Evolutionary conservation across 1,140 invertebrate species (phyloP).

Genomic region (Anoplophora glabripennis): DNA sequence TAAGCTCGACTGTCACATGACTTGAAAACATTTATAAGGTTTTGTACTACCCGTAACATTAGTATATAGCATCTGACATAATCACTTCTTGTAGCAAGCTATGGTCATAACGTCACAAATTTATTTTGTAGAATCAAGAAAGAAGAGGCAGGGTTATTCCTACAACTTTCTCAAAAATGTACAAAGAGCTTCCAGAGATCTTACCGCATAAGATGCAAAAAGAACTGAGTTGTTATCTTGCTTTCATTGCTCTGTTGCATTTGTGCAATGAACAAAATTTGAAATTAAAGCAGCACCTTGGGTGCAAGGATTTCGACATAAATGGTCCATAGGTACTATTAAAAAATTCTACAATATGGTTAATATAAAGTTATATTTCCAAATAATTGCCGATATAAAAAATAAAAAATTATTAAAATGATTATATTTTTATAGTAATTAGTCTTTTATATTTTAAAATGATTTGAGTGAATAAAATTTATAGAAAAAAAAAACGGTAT

Average conservation of each 20-base stretch:
- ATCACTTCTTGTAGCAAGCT: too few relatives aligned
- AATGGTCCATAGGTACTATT: neutral
- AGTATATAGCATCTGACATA: too few relatives aligned
- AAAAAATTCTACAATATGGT: too few relatives aligned
- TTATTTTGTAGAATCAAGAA: conserved; percentile 17
- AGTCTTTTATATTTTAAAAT: too few relatives aligned
- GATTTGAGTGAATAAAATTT: too few relatives aligned
- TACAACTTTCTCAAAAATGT: conserved; percentile 56
- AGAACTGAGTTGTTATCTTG: conserved; percentile 70
- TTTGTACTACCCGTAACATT: neutral
- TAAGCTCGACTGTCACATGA: neutral
- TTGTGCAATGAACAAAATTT: conserved; percentile 71
- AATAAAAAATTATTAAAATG: too few relatives aligned
- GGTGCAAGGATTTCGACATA: conserved; percentile 8
- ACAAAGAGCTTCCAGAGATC: conserved; percentile 58
- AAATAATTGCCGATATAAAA: too few relatives aligned
- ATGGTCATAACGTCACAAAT: too few relatives aligned
- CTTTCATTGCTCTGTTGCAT: conserved; percentile 75
- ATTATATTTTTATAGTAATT: too few relatives aligned
- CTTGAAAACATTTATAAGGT: neutral
- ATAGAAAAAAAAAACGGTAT: too few relatives aligned
- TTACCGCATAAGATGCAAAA: conserved; percentile 62
- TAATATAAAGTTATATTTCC: too few relatives aligned
- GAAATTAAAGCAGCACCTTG: conserved; percentile 12
- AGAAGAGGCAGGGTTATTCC: conserved; percentile 21